Evolutionary conservation across 2,797 vertebrate genomes (phyloP), one percentile per base, ranked within the genome.

Genomic region (Melopsittacus undulatus): DNA sequence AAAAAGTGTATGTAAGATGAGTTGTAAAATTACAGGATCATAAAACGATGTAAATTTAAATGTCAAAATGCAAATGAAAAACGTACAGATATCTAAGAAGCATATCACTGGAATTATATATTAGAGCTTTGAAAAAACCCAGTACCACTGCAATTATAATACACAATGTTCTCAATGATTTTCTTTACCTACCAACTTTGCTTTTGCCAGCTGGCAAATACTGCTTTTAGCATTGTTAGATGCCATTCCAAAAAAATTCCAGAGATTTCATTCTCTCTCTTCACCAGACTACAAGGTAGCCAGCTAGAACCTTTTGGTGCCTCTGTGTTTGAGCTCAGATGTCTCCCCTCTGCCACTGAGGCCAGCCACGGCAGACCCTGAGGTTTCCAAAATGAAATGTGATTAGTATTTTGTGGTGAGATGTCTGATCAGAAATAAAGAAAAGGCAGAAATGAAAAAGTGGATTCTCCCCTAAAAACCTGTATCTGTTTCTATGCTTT

Each of bases 21-120:
- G 94, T 94, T 97, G 92, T 66, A 97, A 97, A 97, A 97, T 97
- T 97, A 96, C 96, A 96, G 83, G 88, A 96, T 97, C 45, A 34
- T 57, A 78, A 90, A 84, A 46, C 0, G 36, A 63, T 91, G 86
- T 82, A 89, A 94, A 96, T 94, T 94, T 90, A 96, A 96, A 96
- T 95, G 92, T 95, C 96, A 96, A 94, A 77, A 97, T 96, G 97
- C 92, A 97, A 97, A 94, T 92, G 95, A 70, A 96, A 94, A 67
- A 89, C 45, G 87, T 86, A 92, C 57, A 89, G 85, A 87, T 91
- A 95, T 89, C 86, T 61, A 89, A 95, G 67, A 85, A 80, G 88
- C 83, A 54, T 84, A 57, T 87, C 88, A 94, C 84, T 92, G 64
- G 82, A 97, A 97, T 93, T 79, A 27, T 30, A 89, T 56, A 93